Evolutionary conservation across 2,888 invertebrate species (phyloP).

Genomic region (Apocheima hispidaria): DNA sequence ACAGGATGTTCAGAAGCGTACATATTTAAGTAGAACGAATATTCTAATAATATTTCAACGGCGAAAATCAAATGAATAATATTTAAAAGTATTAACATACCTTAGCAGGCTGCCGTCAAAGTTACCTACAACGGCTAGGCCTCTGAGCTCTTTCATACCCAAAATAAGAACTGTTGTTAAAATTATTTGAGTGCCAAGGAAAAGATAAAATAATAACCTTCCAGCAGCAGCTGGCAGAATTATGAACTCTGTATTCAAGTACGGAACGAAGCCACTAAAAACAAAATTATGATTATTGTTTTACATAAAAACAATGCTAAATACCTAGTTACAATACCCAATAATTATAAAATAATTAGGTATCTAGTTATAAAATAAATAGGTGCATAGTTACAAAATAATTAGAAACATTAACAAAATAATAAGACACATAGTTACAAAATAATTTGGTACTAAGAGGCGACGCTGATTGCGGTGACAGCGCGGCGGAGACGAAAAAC

Average conservation of each 20-base stretch:
- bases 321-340: too few species aligned
- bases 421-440: neutral
- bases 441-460: neutral
- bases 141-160: too few species aligned
- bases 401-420: neutral
- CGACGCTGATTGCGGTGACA: neutral
- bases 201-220: constrained; percentile 8
- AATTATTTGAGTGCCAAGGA: neutral
- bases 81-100: too few species aligned
- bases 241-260: constrained; percentile 16
- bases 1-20: too few species aligned
- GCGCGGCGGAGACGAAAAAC: neutral
- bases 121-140: too few species aligned
- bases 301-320: neutral
- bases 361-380: neutral
- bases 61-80: too few species aligned
- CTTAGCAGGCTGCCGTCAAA: too few species aligned
- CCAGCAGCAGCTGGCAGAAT: neutral
- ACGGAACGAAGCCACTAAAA: constrained; percentile 24
- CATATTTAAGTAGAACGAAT: too few species aligned
- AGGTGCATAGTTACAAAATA: neutral
- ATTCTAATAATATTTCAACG: too few species aligned
- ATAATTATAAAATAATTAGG: neutral
- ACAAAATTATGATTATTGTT: neutral
- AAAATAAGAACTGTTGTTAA: too few species aligned